phyloP scores from a whole-genome alignment of 2,113 vertebrate species.

The Gallinago undulata region DNA sequence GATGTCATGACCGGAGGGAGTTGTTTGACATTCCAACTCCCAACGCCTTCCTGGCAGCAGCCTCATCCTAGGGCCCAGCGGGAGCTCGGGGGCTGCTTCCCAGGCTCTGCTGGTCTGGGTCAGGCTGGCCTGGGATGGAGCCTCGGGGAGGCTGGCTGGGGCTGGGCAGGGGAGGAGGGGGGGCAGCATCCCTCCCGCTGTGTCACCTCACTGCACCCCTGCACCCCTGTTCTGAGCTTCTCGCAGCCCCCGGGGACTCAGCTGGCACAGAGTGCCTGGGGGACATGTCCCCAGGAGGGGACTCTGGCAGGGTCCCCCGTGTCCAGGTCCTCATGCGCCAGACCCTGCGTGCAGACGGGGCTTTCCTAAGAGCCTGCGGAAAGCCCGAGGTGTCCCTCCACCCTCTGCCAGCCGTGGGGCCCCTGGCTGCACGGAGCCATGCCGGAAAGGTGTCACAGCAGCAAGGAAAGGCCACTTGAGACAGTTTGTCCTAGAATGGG shows the following conservation, averaged over 20 bases:
- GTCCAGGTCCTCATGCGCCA: background rate
- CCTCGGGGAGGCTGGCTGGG: rapidly evolving
- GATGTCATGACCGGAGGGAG: constrained; percentile 20
- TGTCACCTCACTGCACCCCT: background rate
- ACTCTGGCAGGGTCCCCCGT: background rate
- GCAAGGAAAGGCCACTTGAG: constrained; percentile 43
- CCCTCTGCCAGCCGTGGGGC: background rate
- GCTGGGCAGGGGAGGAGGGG: background rate
- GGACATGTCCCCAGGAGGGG: background rate
- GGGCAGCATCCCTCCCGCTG: background rate
- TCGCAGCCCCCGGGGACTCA: background rate
- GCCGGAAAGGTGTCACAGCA: background rate
- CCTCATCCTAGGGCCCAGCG: background rate
- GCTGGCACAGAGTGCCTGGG: background rate
- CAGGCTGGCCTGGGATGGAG: background rate
- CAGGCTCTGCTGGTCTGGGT: background rate
- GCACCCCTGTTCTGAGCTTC: background rate
- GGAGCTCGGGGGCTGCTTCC: background rate
- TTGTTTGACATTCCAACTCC: constrained; percentile 50
- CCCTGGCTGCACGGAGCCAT: background rate
- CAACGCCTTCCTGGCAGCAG: background rate
- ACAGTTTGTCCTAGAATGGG: background rate
- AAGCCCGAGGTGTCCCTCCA: background rate
- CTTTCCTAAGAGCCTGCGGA: constrained; percentile 1
- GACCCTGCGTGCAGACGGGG: background rate